Conservation (phyloP, 1,140 invertebrate genomes). For the Trichoplusia ni region DNA sequence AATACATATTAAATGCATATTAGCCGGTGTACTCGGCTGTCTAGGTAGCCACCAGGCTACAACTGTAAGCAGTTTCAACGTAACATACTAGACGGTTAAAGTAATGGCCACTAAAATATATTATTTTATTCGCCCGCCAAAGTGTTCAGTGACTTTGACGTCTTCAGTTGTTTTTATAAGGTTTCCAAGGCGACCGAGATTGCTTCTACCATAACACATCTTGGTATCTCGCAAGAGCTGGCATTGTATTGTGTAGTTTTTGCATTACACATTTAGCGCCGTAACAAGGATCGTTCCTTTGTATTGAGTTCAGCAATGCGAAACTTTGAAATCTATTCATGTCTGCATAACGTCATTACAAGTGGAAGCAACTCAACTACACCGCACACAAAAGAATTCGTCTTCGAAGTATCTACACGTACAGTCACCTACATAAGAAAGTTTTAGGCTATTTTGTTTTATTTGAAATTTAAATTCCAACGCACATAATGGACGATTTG, state of each 20-base stretch:
- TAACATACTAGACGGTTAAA: neutral
- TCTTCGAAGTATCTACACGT: neutral
- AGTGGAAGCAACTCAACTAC: neutral
- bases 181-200: slow-evolving; percentile 5
- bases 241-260: slow-evolving; percentile 39
- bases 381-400: slow-evolving; percentile 21
- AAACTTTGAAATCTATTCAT: slow-evolving; percentile 38
- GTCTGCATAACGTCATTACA: slow-evolving; percentile 1
- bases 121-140: too few species aligned
- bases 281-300: slow-evolving; percentile 40
- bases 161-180: neutral
- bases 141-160: neutral
- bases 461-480: slow-evolving; percentile 42
- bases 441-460: slow-evolving; percentile 31
- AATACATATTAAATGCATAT: slow-evolving; percentile 4
- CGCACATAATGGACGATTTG: slow-evolving; percentile 47
- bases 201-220: slow-evolving; percentile 9
- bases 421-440: slow-evolving; percentile 5
- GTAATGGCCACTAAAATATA: too few species aligned
- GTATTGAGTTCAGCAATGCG: slow-evolving; percentile 40
- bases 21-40: neutral
- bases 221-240: slow-evolving; percentile 18
- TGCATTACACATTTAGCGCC: slow-evolving; percentile 15
- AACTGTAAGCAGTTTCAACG: too few species aligned
- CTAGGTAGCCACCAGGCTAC: too few species aligned